Percentiles rank a stretch among this genome's conserved stretches.
phyloP scores from a whole-genome alignment of 2,888 invertebrate species.

The Andricus quercusramuli region DNA sequence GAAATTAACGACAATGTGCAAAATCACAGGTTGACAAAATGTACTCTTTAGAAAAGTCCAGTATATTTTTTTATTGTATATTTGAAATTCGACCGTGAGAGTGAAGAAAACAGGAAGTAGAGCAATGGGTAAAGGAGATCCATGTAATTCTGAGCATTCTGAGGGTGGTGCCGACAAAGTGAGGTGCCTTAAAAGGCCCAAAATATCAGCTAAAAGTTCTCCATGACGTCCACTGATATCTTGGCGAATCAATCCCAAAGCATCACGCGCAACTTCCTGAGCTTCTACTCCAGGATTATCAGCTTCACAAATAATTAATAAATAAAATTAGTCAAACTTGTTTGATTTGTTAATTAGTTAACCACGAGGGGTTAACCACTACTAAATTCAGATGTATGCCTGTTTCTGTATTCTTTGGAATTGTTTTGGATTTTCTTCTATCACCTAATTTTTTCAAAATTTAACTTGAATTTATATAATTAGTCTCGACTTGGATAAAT shows the following conservation, averaged over 20 bases:
- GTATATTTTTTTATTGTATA: neutral
- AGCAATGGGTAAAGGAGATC: conserved; percentile 78
- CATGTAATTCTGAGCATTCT: conserved; percentile 79
- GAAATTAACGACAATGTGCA: too few relatives aligned
- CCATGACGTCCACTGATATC: conserved; percentile 77
- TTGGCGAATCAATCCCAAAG: conserved; percentile 78
- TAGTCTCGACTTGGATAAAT: too few relatives aligned
- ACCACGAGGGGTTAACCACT: too few relatives aligned
- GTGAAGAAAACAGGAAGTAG: conserved; percentile 80
- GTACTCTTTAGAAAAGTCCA: neutral
- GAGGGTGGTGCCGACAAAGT: conserved; percentile 78
- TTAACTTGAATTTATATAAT: too few relatives aligned
- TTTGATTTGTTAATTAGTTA: too few relatives aligned
- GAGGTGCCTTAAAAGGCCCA: conserved; percentile 77
- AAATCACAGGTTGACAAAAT: too few relatives aligned
- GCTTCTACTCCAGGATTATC: conserved; percentile 77
- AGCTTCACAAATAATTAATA: conserved; percentile 60
- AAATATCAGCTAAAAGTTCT: conserved; percentile 73
- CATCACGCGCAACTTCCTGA: conserved; percentile 79
- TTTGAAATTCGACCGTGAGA: conserved; percentile 72
- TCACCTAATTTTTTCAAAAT: too few relatives aligned
- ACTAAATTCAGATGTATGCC: too few relatives aligned
- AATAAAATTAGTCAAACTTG: neutral
- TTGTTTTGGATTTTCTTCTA: too few relatives aligned
- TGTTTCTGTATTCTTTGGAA: too few relatives aligned